Conservation (phyloP, 1,140 invertebrate species). For the Aphelenchoides besseyi region DNA sequence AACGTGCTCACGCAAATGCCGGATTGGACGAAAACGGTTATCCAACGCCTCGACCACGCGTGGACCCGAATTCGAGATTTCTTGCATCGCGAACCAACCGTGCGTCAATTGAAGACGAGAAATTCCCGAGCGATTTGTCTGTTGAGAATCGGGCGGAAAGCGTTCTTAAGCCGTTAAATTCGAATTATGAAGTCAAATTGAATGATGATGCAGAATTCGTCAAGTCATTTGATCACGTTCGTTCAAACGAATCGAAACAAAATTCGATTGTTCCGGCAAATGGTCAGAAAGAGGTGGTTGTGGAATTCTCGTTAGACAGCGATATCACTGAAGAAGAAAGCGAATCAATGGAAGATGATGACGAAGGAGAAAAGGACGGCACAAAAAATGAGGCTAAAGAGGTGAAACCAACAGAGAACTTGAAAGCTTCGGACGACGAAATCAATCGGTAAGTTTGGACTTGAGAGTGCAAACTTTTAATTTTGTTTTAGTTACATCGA, state of each 20-base stretch:
- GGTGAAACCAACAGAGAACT: neutral
- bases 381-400: neutral
- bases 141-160: neutral
- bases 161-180: neutral
- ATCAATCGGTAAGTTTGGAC: neutral
- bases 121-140: neutral
- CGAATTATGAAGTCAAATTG: neutral
- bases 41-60: conserved; percentile 9
- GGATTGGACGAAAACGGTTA: conserved; percentile 11
- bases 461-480: neutral
- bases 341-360: neutral
- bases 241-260: neutral
- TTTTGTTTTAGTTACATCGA: neutral
- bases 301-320: neutral
- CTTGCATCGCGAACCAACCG: too few relatives aligned
- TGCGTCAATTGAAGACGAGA: neutral
- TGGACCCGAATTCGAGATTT: too few relatives aligned
- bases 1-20: too few relatives aligned
- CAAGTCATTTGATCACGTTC: neutral
- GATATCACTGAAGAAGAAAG: neutral
- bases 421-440: neutral
- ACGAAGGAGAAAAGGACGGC: neutral
- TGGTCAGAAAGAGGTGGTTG: neutral
- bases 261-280: neutral
- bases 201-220: neutral